Evolutionary conservation across 2,888 invertebrate genomes (phyloP).

Genomic region (Uropetala carovei): DNA sequence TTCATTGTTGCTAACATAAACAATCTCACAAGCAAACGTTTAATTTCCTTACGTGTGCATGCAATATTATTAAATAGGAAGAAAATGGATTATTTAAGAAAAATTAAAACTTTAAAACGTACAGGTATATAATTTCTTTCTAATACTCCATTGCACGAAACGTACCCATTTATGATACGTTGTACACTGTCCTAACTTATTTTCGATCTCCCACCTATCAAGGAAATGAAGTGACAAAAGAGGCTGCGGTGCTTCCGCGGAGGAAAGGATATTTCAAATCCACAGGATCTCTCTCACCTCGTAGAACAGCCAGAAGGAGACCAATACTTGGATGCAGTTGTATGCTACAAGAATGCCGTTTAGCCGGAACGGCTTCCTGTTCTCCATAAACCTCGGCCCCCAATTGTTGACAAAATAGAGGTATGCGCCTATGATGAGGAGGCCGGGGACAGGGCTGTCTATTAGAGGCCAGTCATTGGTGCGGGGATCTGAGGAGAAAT

Average conservation of each 20-base stretch:
- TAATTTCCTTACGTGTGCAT: no score
- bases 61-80: no score
- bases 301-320: constrained; percentile 88
- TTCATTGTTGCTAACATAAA: no score
- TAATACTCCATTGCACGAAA: no score
- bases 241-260: no score
- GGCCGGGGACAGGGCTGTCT: constrained; percentile 80
- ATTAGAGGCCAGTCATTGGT: constrained; percentile 83
- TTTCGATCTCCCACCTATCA: background rate
- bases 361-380: constrained; percentile 89
- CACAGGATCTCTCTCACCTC: constrained; percentile 78
- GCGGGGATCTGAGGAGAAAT: constrained; percentile 78
- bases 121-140: no score
- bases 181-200: no score
- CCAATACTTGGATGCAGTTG: constrained; percentile 91
- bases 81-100: no score
- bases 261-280: background rate
- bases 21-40: no score
- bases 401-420: constrained; percentile 83
- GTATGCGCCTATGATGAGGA: constrained; percentile 79
- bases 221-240: background rate
- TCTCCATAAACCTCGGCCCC: constrained; percentile 92
- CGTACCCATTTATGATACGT: no score
- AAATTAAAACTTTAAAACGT: no score
- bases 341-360: constrained; percentile 88